phyloP scores from a whole-genome alignment of 1,140 invertebrate genomes.

The Drosophila athabasca region DNA sequence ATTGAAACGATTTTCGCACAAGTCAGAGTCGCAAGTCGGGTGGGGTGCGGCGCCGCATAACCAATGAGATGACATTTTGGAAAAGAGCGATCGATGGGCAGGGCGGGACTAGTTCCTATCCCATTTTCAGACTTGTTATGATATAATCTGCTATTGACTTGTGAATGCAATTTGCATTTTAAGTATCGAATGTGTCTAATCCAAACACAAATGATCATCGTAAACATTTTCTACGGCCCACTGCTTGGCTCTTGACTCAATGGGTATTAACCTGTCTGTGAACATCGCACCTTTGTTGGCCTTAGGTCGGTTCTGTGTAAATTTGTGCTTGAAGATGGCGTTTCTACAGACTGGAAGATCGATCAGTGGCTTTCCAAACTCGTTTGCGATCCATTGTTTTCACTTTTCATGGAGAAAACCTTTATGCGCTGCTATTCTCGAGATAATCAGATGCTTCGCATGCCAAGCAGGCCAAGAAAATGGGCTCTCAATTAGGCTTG shows the following conservation, averaged over 20 bases:
- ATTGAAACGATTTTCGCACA: slow-evolving; percentile 1
- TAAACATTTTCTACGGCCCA: slow-evolving; percentile 1
- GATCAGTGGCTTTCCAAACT: no score
- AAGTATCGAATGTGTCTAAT: slow-evolving; percentile 6
- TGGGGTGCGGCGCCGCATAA: slow-evolving; percentile 15
- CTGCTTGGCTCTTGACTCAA: background rate
- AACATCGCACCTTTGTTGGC: slow-evolving; percentile 27
- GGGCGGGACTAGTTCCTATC: slow-evolving; percentile 3
- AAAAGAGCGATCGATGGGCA: background rate
- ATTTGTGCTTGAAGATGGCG: no score
- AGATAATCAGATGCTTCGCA: slow-evolving; percentile 26
- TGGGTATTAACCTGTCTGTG: background rate
- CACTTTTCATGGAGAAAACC: slow-evolving; percentile 17
- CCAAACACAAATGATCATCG: slow-evolving; percentile 21
- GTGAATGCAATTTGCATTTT: slow-evolving; percentile 39
- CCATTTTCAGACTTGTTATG: slow-evolving; percentile 23
- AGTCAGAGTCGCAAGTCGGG: background rate
- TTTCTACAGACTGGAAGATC: no score
- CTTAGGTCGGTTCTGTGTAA: background rate
- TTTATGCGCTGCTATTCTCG: background rate
- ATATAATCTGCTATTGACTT: slow-evolving; percentile 1
- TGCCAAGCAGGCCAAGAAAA: slow-evolving; percentile 28
- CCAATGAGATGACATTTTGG: slow-evolving; percentile 7
- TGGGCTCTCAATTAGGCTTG: slow-evolving; percentile 29
- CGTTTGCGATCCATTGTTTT: background rate